Evolutionary conservation across 2,888 invertebrate genomes (phyloP), one percentile per base, ranked within the genome.

Genomic region (Drosophila demipolita): DNA sequence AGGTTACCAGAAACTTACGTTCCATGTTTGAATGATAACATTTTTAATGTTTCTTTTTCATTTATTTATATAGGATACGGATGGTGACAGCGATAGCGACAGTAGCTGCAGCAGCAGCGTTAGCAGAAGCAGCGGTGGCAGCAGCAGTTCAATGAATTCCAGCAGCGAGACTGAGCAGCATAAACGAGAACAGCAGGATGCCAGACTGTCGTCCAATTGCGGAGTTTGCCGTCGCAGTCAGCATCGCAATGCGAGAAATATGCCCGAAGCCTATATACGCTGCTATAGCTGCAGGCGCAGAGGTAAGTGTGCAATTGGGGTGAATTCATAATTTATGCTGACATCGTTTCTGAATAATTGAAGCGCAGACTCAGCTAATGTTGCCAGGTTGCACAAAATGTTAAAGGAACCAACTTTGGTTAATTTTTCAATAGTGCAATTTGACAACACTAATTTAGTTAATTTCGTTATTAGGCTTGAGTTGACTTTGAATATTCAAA

Each of bases 231-330:
- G 93, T 74, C 93, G 94, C 88, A 93, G 94, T 55, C 94, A 95
- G 68, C 94, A 95, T 90, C 94, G 94, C 75, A 95, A 95, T 93
- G 92, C 94, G 70, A 94, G 94, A 88, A 93, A 94, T 90, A 93
- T 94, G 87, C 95, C 95, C 83, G 95, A 95, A 92, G 92, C 94
- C 69, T 95, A 95, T 93, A 94, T 95, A 78, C 94, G 94, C 77
- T 95, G 95, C 92, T 94, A 94, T 74, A 94, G 93, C 71, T 95
- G 95, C 88, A 94, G 94, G 77, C 94, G 94, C 52, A 94, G 94
- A 90, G 93, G 95, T 95, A 91, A 70, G 76, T 52, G n/a, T 33
- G 9, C 3, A 8, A 35, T 48, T 15, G 17, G 42, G 9, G 17
- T 33, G 8, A 52, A 32, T 52, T 15, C 45, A 20, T 12, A 12